Evolutionary conservation across 2,797 vertebrate species (phyloP).

Genomic region (Poliocrania exsul): DNA sequence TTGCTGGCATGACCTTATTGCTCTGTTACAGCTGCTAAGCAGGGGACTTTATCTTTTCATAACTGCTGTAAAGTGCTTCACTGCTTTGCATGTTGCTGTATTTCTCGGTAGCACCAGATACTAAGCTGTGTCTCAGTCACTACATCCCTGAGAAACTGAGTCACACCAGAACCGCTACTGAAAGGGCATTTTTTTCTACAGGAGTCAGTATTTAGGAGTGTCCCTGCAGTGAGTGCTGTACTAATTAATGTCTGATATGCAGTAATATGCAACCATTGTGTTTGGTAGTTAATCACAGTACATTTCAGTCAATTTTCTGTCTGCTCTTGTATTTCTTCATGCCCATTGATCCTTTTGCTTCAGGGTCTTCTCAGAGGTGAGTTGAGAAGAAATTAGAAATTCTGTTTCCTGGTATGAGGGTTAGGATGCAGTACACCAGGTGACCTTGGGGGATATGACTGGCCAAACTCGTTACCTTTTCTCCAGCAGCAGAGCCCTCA

Average conservation of each 20-base stretch:
- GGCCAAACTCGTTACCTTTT: background rate
- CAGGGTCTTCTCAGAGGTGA: background rate
- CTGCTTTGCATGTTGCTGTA: background rate
- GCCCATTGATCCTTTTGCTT: background rate
- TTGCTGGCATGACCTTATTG: background rate
- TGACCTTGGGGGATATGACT: background rate
- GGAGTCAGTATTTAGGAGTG: background rate
- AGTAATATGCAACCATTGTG: background rate
- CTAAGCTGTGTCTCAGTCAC: background rate
- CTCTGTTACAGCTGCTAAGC: background rate
- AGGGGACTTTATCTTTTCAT: background rate
- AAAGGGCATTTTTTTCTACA: background rate
- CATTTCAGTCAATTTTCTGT: background rate
- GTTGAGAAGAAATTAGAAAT: background rate
- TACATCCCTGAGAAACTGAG: background rate
- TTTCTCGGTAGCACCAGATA: background rate
- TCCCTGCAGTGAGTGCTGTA: background rate
- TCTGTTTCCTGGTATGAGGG: background rate
- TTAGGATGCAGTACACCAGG: fast-evolving
- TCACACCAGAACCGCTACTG: background rate
- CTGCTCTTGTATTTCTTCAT: background rate
- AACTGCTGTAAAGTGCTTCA: background rate
- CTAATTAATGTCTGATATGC: background rate
- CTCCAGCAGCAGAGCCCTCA: background rate
- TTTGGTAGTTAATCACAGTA: background rate